phyloP scores from a whole-genome alignment of 2,888 invertebrate genomes.

The Unio pictorum region DNA sequence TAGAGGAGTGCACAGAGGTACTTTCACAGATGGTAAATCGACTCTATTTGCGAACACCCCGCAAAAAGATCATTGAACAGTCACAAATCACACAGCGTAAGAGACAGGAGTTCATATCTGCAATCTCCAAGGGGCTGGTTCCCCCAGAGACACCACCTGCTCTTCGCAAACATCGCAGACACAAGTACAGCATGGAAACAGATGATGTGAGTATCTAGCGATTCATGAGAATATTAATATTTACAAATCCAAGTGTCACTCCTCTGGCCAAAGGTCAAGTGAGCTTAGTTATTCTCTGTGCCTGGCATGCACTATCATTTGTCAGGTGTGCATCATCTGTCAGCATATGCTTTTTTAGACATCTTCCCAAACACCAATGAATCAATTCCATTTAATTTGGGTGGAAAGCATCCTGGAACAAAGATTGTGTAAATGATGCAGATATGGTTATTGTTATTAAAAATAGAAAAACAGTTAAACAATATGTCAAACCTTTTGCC shows the following conservation, averaged over 20 bases:
- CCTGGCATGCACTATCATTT: too few relatives aligned
- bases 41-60: conserved; percentile 77
- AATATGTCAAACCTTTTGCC: too few relatives aligned
- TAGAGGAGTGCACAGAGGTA: conserved; percentile 79
- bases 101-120: conserved; percentile 78
- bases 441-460: too few relatives aligned
- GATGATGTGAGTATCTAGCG: conserved; percentile 58
- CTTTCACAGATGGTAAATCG: conserved; percentile 79
- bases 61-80: conserved; percentile 78
- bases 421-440: too few relatives aligned
- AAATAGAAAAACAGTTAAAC: too few relatives aligned
- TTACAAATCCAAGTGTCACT: background rate
- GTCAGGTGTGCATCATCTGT: too few relatives aligned
- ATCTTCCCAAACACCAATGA: too few relatives aligned
- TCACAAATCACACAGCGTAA: conserved; percentile 77
- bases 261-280: background rate
- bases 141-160: conserved; percentile 77
- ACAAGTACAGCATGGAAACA: conserved; percentile 66
- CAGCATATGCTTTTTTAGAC: too few relatives aligned
- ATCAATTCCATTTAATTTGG: too few relatives aligned
- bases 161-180: conserved; percentile 72
- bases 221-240: background rate
- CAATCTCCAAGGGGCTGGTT: conserved; percentile 75
- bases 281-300: too few relatives aligned
- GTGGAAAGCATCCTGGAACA: too few relatives aligned